phyloP scores from a whole-genome alignment of 2,888 invertebrate species.

The Erebia aethiops region DNA sequence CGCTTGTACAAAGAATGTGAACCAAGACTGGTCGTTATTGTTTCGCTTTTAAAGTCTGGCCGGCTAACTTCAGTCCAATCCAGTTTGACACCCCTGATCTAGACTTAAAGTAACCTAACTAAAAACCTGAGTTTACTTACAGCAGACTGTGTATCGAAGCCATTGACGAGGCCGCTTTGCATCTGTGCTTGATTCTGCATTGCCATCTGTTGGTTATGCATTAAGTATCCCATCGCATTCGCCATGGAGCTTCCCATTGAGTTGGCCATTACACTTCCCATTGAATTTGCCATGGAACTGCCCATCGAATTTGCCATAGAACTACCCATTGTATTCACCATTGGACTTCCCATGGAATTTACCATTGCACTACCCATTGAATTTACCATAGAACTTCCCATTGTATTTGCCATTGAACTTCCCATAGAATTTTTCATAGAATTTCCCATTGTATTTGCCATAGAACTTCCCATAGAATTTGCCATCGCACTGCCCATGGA shows the following conservation, averaged over 20 bases:
- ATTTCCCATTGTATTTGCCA: constrained; percentile 42
- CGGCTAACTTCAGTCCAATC: too few relatives aligned
- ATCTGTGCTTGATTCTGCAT: constrained; percentile 53
- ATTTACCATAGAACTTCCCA: constrained; percentile 38
- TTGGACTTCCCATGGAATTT: constrained; percentile 37
- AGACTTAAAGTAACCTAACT: too few relatives aligned
- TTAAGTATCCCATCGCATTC: constrained; percentile 50
- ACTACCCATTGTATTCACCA: constrained; percentile 37
- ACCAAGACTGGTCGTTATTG: too few relatives aligned
- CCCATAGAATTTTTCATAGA: constrained; percentile 42
- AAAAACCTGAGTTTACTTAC: constrained; percentile 52
- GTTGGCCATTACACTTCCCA: constrained; percentile 36
- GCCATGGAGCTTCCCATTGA: constrained; percentile 37
- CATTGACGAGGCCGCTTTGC: constrained; percentile 63
- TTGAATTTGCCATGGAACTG: constrained; percentile 35
- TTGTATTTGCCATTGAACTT: constrained; percentile 38
- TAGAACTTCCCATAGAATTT: constrained; percentile 41
- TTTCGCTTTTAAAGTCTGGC: too few relatives aligned
- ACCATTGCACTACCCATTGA: constrained; percentile 37
- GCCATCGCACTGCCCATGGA: constrained; percentile 41
- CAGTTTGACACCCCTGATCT: too few relatives aligned
- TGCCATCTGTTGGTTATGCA: constrained; percentile 64
- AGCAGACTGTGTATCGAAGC: constrained; percentile 66
- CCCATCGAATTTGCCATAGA: constrained; percentile 39
- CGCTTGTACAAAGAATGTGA: too few relatives aligned